phyloP scores from a whole-genome alignment of 2,113 vertebrate species.

The Corvus moneduloides region DNA sequence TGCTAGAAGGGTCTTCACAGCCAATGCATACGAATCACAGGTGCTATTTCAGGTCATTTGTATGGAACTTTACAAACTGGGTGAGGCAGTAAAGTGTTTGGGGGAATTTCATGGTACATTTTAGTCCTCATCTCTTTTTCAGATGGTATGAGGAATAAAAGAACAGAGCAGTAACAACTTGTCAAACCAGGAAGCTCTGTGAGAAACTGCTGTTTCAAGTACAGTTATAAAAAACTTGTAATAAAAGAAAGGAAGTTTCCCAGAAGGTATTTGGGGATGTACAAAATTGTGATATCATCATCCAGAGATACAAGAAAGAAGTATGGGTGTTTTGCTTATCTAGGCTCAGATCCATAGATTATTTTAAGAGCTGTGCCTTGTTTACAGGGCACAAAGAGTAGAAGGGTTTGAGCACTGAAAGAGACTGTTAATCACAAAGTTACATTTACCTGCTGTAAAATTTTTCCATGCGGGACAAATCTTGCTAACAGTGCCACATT shows the following conservation, averaged over 20 bases:
- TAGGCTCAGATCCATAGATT: background rate
- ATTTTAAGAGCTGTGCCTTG: background rate
- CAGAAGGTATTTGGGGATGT: background rate
- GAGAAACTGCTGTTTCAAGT: background rate
- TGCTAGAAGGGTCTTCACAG: background rate
- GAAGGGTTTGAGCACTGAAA: background rate
- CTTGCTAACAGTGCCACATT: background rate
- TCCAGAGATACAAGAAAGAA: background rate
- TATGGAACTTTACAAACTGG: background rate
- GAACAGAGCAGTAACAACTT: background rate
- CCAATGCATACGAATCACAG: background rate
- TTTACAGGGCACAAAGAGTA: background rate
- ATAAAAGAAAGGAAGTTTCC: background rate
- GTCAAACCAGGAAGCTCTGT: background rate
- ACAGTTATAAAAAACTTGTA: background rate
- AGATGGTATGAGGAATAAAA: background rate
- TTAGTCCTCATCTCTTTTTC: background rate
- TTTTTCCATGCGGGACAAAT: background rate
- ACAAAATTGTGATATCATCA: background rate
- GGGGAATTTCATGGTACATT: background rate
- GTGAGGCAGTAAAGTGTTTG: background rate
- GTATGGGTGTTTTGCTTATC: background rate
- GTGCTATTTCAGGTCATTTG: background rate
- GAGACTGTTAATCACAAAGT: background rate
- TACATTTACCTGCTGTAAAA: background rate